Evolutionary conservation across 2,888 invertebrate genomes (phyloP).

Genomic region (Antheraea assamensis): DNA sequence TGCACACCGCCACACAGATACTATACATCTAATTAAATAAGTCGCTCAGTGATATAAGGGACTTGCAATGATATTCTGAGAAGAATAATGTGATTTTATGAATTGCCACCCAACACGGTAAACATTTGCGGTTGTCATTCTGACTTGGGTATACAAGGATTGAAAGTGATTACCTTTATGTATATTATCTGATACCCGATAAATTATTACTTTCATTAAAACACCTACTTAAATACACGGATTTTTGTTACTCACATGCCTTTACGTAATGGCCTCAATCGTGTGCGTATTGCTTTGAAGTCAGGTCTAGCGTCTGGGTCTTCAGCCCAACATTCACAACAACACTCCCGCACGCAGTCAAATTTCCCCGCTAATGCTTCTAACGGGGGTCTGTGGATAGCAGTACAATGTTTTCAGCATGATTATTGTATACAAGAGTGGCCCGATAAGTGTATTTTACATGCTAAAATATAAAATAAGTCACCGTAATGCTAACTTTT

Average conservation of each 20-base stretch:
- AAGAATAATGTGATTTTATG: not conserved
- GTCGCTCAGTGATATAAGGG: no score
- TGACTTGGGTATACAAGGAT: not conserved
- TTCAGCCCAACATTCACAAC: slow-evolving; percentile 94
- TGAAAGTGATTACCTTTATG: not conserved
- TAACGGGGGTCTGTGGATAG: slow-evolving; percentile 85
- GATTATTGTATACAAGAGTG: not conserved
- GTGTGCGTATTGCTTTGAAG: slow-evolving; percentile 90
- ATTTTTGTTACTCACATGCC: slow-evolving; percentile 88
- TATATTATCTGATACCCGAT: not conserved
- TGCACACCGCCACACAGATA: no score
- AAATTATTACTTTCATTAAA: not conserved
- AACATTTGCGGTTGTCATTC: not conserved
- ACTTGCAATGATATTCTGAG: no score
- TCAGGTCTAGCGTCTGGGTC: slow-evolving; percentile 91
- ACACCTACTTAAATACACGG: not conserved
- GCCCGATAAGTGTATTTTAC: not conserved
- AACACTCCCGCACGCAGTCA: slow-evolving; percentile 92
- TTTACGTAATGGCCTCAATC: slow-evolving; percentile 90
- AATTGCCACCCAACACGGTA: not conserved
- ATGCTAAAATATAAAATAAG: not conserved
- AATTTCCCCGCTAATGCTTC: slow-evolving; percentile 91
- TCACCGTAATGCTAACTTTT: not conserved
- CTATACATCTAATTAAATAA: no score
- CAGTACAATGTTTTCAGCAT: not conserved